Conservation (phyloP, 2,797 vertebrate species). For the Myotis vivesi region DNA sequence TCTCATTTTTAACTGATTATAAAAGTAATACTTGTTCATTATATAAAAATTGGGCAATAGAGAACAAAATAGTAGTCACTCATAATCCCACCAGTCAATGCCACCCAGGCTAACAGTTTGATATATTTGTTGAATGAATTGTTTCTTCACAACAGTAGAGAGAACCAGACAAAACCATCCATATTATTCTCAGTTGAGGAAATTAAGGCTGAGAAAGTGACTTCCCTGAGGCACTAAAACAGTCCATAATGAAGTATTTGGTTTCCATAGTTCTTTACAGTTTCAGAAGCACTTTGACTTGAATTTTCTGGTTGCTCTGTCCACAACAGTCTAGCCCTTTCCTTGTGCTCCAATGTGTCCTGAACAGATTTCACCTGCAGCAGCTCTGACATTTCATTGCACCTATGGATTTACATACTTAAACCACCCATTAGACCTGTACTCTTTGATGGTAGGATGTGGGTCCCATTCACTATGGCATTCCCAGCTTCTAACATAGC, state of each 20-base stretch:
- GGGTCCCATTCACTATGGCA: background rate
- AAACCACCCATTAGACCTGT: background rate
- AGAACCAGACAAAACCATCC: background rate
- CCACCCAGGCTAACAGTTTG: background rate
- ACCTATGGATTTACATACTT: background rate
- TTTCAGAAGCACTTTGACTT: background rate
- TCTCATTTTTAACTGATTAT: background rate
- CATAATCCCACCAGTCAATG: background rate
- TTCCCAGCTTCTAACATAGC: background rate
- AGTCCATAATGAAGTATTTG: background rate
- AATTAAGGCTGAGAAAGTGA: background rate
- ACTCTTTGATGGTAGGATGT: background rate
- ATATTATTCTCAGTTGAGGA: background rate
- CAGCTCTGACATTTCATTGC: background rate
- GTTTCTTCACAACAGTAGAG: background rate
- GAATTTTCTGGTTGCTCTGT: background rate
- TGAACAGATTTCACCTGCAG: background rate
- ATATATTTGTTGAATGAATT: background rate
- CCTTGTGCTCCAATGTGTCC: background rate
- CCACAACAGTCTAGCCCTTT: background rate
- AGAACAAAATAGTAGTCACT: background rate
- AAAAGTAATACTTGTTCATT: constrained; percentile 16
- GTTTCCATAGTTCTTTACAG: background rate
- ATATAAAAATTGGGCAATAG: constrained; percentile 1
- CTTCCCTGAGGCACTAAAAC: background rate